Base-by-base conservation (phyloP, 2,888 invertebrate species). In the Parnassius apollo region DNA sequence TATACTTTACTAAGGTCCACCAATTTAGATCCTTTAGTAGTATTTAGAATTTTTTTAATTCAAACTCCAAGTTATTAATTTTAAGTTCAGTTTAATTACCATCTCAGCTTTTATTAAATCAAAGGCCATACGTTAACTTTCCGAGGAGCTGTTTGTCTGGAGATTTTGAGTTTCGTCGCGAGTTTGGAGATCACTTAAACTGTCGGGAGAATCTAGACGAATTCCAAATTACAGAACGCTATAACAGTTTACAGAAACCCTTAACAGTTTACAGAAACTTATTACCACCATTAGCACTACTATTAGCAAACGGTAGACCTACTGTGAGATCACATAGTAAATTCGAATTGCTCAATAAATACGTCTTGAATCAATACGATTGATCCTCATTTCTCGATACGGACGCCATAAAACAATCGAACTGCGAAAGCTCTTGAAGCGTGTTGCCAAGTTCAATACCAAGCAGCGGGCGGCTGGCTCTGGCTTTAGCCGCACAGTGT, bases 391-490 rank as follows among this genome's bases (percentile, higher is more conserved):
- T 68, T 71, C 71, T 68, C 65, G 68, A 61, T 61, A 62, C 65
- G 62, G 67, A 59, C 13, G 49, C 68, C 66, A 67, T 73, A 68
- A 70, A 70, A 73, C 70, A 70, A 72, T 71, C 68, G 76, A 2
- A 77, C 78, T 81, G 80, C 77, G 83, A 85, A 85, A 82, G 82
- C 77, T 83, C 83, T 82, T 81, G 81, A 83, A 78, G 75, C 72
- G 76, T 77, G 79, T 78, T 83, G 86, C 85, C 88, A 88, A 88
- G 90, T 90, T 91, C 90, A 89, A 85, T 82, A 84, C 77, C 75
- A 69, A 77, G 72, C 75, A 69, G 74, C 75, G 74, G 73, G 72
- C 49, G 70, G 75, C 77, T 64, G 57, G 74, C 76, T 46, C 77
- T 64, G 57, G 74, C 76, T 46, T 78, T 73, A 71, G 76, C 42